Conservation (phyloP, 1,140 invertebrate species). For the Penaeus chinensis region DNA sequence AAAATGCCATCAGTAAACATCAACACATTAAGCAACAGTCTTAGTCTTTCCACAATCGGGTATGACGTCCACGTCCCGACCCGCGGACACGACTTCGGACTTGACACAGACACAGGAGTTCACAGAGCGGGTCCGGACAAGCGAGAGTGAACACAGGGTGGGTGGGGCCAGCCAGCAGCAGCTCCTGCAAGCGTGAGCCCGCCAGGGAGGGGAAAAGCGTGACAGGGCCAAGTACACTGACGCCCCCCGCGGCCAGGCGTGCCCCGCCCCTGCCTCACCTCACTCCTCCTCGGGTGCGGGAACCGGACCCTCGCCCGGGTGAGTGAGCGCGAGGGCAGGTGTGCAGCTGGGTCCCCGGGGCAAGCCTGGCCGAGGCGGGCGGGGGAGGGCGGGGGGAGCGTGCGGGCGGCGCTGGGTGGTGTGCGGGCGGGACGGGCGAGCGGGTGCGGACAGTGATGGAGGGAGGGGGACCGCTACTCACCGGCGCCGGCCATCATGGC, state of each 20-base stretch:
- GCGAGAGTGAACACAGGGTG: constrained; percentile 58
- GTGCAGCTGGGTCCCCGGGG: no score
- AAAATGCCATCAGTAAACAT: constrained; percentile 60
- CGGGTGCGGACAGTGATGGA: constrained; percentile 51
- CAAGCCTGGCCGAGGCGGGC: constrained; percentile 1
- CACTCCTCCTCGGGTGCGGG: no score
- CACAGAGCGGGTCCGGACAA: constrained; percentile 52
- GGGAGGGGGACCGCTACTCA: constrained; percentile 60
- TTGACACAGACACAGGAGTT: constrained; percentile 53
- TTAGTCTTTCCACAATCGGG: constrained; percentile 28
- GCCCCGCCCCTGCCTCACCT: constrained; percentile 2
- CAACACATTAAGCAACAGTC: constrained; percentile 59
- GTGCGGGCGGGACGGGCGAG: constrained; percentile 54
- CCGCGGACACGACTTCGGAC: constrained; percentile 44
- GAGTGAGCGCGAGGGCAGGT: no score
- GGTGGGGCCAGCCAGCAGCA: constrained; percentile 43
- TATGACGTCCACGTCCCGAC: constrained; percentile 31
- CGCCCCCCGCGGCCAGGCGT: constrained; percentile 51
- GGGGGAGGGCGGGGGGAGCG: constrained; percentile 57
- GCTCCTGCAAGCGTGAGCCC: constrained; percentile 52
- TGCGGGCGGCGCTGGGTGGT: constrained; percentile 57
- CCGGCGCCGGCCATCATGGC: constrained; percentile 63
- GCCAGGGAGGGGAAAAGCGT: constrained; percentile 60
- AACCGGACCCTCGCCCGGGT: no score
- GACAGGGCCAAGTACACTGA: constrained; percentile 58